These are phyloP conservation scores for Philopedon plagiatum DNA, from an alignment of 2,888 invertebrate species.

Conservation along the genomic window DNA sequence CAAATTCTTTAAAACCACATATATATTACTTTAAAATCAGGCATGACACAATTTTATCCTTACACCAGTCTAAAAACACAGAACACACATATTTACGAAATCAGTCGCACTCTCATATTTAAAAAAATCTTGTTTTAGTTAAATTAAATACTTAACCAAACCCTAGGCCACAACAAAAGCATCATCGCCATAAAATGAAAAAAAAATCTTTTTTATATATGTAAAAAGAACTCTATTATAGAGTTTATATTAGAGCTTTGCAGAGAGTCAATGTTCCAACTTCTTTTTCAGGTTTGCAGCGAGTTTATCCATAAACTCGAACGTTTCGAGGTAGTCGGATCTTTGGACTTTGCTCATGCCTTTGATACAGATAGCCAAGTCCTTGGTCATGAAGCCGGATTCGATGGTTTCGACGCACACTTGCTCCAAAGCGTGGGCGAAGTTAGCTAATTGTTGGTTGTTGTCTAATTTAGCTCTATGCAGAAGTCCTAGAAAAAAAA, in stretches of 20 bases:
- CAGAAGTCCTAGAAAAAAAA: constrained; percentile 63
- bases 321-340: constrained; percentile 94
- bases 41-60: constrained; percentile 1
- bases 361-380: constrained; percentile 98
- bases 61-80: constrained; percentile 9
- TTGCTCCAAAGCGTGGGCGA: constrained; percentile 88
- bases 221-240: not conserved
- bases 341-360: constrained; percentile 85
- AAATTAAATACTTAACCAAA: not conserved
- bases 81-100: not conserved
- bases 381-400: constrained; percentile 96
- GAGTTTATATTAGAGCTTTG: constrained; percentile 1
- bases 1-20: not conserved
- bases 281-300: constrained; percentile 87
- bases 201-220: no score
- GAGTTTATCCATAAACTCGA: constrained; percentile 96
- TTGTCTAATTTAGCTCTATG: constrained; percentile 96
- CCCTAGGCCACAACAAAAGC: not conserved
- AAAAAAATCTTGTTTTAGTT: not conserved
- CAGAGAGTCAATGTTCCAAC: not conserved
- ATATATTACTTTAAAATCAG: constrained; percentile 17
- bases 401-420: constrained; percentile 97
- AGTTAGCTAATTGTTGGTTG: constrained; percentile 82
- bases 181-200: not conserved
- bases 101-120: not conserved